Conservation (phyloP, 2,797 vertebrate genomes). For the Champsocephalus gunnari region DNA sequence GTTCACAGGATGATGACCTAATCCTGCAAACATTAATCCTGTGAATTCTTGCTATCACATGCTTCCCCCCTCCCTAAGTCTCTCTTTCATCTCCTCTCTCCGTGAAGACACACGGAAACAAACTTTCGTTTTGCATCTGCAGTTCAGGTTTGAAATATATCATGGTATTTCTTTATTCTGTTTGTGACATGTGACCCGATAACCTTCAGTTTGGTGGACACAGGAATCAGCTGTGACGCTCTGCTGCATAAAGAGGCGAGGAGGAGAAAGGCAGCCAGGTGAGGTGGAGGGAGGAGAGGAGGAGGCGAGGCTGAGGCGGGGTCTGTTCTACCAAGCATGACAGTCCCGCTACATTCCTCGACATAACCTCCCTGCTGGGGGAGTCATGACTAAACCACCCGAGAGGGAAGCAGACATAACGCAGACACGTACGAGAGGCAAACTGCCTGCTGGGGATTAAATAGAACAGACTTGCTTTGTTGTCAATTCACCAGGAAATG, state of each 20-base stretch:
- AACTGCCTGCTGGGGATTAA: conserved; percentile 12
- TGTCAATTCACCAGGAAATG: too few species aligned
- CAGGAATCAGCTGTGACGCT: conserved; percentile 47
- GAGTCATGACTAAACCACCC: conserved; percentile 37
- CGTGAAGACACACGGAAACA: conserved; percentile 39
- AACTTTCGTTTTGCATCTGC: conserved; percentile 7
- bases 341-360: conserved; percentile 61
- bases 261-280: conserved; percentile 26
- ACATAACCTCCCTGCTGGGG: conserved; percentile 58
- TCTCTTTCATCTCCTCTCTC: conserved; percentile 37
- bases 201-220: conserved; percentile 55
- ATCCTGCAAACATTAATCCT: conserved; percentile 44
- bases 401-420: conserved; percentile 14
- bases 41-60: conserved; percentile 54
- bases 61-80: conserved; percentile 13
- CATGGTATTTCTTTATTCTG: background rate
- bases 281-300: background rate
- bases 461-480: too few species aligned
- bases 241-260: conserved; percentile 63
- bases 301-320: conserved; percentile 39
- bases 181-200: conserved; percentile 54
- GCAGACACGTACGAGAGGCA: conserved; percentile 24
- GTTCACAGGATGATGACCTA: conserved; percentile 24
- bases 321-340: conserved; percentile 58
- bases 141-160: conserved; percentile 19